These are phyloP conservation scores for Carapus acus DNA, from an alignment of 2,797 vertebrate species.

Conservation along the genomic window DNA sequence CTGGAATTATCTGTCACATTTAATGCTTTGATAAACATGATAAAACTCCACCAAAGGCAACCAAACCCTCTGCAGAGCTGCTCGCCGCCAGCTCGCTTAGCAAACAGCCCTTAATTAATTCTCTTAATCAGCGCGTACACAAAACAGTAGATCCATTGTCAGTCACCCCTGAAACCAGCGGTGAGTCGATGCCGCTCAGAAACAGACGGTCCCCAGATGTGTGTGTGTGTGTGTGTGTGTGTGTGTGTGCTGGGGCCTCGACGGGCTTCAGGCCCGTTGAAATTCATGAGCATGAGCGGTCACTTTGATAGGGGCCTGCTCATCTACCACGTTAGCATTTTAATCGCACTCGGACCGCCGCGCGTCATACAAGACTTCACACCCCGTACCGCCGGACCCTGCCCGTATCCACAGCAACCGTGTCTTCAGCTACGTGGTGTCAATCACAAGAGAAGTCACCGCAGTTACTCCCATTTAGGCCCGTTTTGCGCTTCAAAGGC, in stretches of 20 bases:
- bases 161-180: neutral
- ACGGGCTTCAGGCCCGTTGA: neutral
- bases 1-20: constrained; percentile 23
- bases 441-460: too few species aligned
- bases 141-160: too few species aligned
- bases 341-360: neutral
- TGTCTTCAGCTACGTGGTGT: too few species aligned
- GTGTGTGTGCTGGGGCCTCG: neutral
- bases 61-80: constrained; percentile 4
- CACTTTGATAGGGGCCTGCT: neutral
- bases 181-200: neutral
- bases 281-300: constrained; percentile 3
- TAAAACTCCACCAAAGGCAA: neutral
- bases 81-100: constrained; percentile 5
- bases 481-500: too few species aligned
- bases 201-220: too few species aligned
- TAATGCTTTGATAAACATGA: constrained; percentile 22
- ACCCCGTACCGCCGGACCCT: too few species aligned
- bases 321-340: neutral
- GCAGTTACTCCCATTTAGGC: too few species aligned
- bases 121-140: constrained; percentile 5
- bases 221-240: too few species aligned
- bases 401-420: too few species aligned
- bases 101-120: constrained; percentile 11
- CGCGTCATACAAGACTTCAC: neutral